Percentiles rank a stretch among this genome's conserved stretches.
These are phyloP conservation scores for Pteria penguin DNA, from an alignment of 2,888 invertebrate genomes.

Conservation along the genomic window DNA sequence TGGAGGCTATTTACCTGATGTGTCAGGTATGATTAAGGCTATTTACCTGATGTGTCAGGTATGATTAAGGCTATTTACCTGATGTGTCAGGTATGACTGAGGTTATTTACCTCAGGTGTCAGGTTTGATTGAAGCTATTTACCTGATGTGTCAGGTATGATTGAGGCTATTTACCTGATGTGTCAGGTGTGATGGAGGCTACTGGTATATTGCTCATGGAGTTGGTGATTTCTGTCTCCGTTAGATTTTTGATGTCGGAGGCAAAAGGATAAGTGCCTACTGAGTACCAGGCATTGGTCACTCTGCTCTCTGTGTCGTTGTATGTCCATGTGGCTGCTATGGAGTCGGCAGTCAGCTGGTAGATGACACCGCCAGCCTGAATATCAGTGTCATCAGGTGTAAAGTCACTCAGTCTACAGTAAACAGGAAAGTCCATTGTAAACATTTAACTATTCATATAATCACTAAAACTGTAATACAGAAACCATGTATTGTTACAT, in stretches of 20 bases:
- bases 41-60: no score
- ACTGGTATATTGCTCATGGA: constrained; percentile 17
- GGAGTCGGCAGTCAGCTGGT: constrained; percentile 30
- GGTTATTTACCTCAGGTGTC: no score
- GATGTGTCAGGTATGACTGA: no score
- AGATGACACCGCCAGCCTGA: constrained; percentile 22
- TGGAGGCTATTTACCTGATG: no score
- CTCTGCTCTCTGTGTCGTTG: constrained; percentile 34
- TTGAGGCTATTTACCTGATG: constrained; percentile 34
- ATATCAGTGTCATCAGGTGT: constrained; percentile 34
- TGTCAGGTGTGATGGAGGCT: constrained; percentile 26
- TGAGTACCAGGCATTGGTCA: constrained; percentile 29
- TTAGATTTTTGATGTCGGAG: constrained; percentile 12
- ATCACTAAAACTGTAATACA: no score
- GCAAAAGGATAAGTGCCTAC: constrained; percentile 41
- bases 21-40: no score
- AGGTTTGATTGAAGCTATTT: no score
- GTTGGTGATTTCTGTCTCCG: constrained; percentile 16
- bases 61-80: no score
- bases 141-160: no score
- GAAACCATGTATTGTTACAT: no score
- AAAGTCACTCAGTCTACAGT: constrained; percentile 41
- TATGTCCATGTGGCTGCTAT: constrained; percentile 36
- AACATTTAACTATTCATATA: no score
- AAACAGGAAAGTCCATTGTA: no score